Base-by-base conservation (phyloP, 2,888 invertebrate genomes). In the Erebia epiphron region DNA sequence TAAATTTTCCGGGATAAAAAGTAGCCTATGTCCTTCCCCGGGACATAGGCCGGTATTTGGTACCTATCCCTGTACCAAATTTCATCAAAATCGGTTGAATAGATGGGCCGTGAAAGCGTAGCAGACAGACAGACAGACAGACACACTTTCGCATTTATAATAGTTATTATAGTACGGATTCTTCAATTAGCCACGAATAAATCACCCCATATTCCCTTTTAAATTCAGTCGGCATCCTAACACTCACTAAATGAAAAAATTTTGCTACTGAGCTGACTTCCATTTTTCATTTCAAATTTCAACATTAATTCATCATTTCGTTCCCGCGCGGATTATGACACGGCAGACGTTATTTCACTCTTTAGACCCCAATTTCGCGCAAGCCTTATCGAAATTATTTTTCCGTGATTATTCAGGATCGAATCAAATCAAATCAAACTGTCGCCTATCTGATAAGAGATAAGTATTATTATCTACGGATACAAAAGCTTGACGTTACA, bases 291-390 rank as follows among this genome's bases (percentile, higher is more conserved):
- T 35, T 35, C 1, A n/a, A 58, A 26, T 21, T 26, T 14, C 35
- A 35, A 35, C 35, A 8, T 41, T n/a, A n/a, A n/a, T 41, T 60
- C 10, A 41, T n/a, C 60, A 10, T 60, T 41, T 60, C 58, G 9
- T 60, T 60, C 16, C 8, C 16, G 35, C 60, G 60, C n/a, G 60
- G 41, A 16, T 60, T 41, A 54, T 18, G 16, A 18, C 10, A 54
- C 54, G 54, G 54, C 16, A 18, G 3, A 26, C 26, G 11, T 57
- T 57, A 43, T 61, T 61, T 61, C 61, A 46, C 60, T 43, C 60
- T 60, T 41, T 60, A 60, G 46, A 21, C 14, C 21, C 61, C 46
- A 61, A 46, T 61, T 61, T 46, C 43, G 16, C 43, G 16, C 61
- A 1, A 11, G 60, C 43, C 35, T 60, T 60, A 60, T 61, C 43